Conservation (phyloP, 2,113 vertebrate genomes). For the Tragelaphus buxtoni region DNA sequence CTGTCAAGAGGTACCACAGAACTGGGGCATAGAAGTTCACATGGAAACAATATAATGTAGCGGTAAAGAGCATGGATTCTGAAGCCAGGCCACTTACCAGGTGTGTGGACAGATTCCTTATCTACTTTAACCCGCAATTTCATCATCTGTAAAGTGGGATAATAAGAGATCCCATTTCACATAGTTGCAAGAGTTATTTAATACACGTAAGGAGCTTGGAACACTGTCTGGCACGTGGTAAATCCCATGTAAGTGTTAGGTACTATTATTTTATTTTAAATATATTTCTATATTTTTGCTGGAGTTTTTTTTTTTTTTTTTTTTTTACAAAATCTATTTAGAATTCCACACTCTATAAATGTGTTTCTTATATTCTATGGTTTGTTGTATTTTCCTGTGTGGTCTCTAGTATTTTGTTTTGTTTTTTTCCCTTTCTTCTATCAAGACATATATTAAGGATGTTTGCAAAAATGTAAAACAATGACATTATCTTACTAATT, state of each 20-base stretch:
- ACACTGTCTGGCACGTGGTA: neutral
- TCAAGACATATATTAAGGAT: neutral
- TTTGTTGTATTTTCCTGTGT: neutral
- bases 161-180: neutral
- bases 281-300: slow-evolving; percentile 15
- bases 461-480: neutral
- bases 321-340: slow-evolving; percentile 40
- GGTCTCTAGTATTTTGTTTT: neutral
- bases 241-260: neutral
- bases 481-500: neutral
- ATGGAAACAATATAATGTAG: neutral
- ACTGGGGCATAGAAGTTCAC: neutral
- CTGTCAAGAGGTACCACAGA: neutral
- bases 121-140: neutral
- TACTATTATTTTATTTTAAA: slow-evolving; percentile 1
- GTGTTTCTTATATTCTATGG: neutral
- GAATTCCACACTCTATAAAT: neutral
- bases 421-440: neutral
- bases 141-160: neutral
- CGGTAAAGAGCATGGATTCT: neutral
- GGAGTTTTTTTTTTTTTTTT: neutral
- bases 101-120: neutral
- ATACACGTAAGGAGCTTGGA: neutral
- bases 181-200: neutral
- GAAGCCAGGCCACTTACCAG: neutral